Evolutionary conservation across 2,113 vertebrate species (phyloP).

Genomic region (Ceyx cyanopectus): DNA sequence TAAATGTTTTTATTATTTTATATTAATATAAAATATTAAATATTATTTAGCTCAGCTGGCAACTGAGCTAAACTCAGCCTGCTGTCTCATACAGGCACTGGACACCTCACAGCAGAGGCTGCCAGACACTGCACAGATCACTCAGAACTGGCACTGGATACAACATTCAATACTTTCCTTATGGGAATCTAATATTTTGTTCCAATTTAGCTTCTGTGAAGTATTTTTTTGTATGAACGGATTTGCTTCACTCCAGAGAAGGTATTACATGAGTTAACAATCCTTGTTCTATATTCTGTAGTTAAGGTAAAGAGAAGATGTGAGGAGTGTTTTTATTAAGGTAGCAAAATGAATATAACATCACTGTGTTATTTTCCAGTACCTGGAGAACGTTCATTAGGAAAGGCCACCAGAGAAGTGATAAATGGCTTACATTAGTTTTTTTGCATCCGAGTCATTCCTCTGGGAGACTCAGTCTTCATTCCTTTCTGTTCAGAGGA

Average conservation of each 20-base stretch:
- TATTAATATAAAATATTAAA: background rate
- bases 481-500: conserved; percentile 41
- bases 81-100: background rate
- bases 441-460: conserved; percentile 42
- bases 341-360: background rate
- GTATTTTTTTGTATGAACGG: background rate
- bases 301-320: background rate
- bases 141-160: background rate
- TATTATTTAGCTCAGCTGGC: background rate
- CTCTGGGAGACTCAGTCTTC: conserved; percentile 44
- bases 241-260: background rate
- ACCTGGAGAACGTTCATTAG: conserved; percentile 53
- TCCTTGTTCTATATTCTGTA: background rate
- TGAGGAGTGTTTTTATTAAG: background rate
- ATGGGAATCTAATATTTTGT: background rate
- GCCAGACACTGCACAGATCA: background rate
- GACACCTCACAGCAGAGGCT: background rate
- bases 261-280: background rate
- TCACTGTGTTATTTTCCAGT: conserved; percentile 51
- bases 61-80: background rate
- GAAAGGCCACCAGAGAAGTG: conserved; percentile 23
- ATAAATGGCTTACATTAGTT: conserved; percentile 59
- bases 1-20: background rate
- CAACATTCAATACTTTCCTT: background rate
- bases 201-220: background rate